Evolutionary conservation across 1,140 invertebrate genomes (phyloP), one percentile per base, ranked within the genome.

Genomic region (Drosophila ananassae): DNA sequence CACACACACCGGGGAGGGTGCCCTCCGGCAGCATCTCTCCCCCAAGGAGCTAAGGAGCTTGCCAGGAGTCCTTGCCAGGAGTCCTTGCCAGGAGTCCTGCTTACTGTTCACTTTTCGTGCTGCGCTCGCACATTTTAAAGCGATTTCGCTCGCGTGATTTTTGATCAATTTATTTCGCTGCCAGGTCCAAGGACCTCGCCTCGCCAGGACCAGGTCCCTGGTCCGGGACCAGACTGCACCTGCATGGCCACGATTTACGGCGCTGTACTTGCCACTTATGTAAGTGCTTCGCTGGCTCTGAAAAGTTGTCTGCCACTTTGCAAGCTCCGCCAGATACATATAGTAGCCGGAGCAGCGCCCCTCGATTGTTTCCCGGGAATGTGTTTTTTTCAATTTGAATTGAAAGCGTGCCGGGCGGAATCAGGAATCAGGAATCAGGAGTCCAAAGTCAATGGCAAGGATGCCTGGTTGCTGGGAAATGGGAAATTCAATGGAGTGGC

Each of bases 141-240:
- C 78, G 62, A 77, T 81, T 72, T 73, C 44, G 57, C 52, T 30
- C 32, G 58, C 66, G 66, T 81, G 77, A 80, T 80, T 80, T 80
- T 58, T 80, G 77, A 76, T 80, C 77, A 75, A 79, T 79, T 80
- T 72, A 60, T 39, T 58, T 57, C 39, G 37, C 58, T 12, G 46
- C 25, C 25, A 64, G 48, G 60, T 44, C 44, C 54, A 46, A 55
- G 59, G 28, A 59, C 55, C 47, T 47, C 39, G 48, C 37, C 32
- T 17, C 17, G 46, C 25, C 25, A 64, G 48, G 60, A 39, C 44
- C 54, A 46, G 51, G 59, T 22, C 56, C 55, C 47, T 47, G 32
- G 48, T 39, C 32, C 48, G 13, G 58, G 24, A 2, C 2, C 10
- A 5, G 5, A 39, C 51, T 55, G 59, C 59, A 61, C 30, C 61